phyloP scores from a whole-genome alignment of 1,140 invertebrate genomes.

The Drosophila equinoxialis region DNA sequence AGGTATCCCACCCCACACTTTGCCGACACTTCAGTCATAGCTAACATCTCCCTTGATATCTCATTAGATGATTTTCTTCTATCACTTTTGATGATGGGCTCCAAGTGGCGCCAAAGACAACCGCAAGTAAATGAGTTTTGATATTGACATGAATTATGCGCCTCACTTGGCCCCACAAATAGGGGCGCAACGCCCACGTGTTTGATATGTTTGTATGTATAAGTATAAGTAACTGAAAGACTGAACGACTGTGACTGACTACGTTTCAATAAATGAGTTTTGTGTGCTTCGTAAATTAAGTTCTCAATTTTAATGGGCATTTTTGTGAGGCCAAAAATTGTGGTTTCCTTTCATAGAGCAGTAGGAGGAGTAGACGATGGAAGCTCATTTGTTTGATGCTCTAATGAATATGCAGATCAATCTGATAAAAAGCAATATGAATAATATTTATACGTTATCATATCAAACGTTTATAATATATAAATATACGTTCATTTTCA shows the following conservation, averaged over 20 bases:
- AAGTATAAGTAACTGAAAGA: background rate
- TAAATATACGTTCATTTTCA: too few relatives aligned
- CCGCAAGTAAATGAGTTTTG: conserved; percentile 77
- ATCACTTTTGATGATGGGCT: conserved; percentile 37
- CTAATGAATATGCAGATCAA: conserved; percentile 32
- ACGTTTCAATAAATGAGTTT: background rate
- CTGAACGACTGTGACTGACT: conserved; percentile 1
- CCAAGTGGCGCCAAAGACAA: conserved; percentile 48
- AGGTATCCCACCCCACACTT: background rate
- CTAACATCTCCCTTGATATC: conserved; percentile 42
- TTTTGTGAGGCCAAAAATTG: conserved; percentile 22
- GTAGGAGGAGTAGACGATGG: background rate
- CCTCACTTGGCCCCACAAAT: conserved; percentile 62
- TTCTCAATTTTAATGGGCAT: conserved; percentile 50
- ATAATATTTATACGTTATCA: too few relatives aligned
- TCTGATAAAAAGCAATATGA: background rate
- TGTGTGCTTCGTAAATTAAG: conserved; percentile 39
- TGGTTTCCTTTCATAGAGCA: background rate
- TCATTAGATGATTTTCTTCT: conserved; percentile 55
- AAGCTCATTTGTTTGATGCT: conserved; percentile 30
- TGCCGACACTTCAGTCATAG: conserved; percentile 1
- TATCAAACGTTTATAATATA: too few relatives aligned
- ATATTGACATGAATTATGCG: conserved; percentile 77
- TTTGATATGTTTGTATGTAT: conserved; percentile 39
- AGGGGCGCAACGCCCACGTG: conserved; percentile 37